Conservation (phyloP, 2,113 vertebrate genomes). For the Lutjanus erythropterus region DNA sequence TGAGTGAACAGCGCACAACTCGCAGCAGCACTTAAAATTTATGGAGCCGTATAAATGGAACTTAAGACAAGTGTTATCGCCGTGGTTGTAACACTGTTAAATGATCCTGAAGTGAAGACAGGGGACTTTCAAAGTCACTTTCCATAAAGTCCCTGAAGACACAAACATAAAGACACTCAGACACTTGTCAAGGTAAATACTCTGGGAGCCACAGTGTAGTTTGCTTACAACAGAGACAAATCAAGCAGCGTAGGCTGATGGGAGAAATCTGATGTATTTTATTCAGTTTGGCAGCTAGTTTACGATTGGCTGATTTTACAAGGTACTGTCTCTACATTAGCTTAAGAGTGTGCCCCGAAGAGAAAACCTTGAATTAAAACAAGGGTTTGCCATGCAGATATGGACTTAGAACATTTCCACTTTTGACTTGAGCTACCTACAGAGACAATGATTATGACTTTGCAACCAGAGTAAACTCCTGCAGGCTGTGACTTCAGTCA, state of each 20-base stretch:
- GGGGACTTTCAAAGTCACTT: conserved; percentile 67
- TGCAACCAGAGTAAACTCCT: too few relatives aligned
- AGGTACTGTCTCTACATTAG: too few relatives aligned
- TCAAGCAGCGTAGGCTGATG: background rate
- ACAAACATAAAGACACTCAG: conserved; percentile 8
- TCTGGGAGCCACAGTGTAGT: background rate
- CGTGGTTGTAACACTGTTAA: conserved; percentile 58
- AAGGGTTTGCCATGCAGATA: too few relatives aligned
- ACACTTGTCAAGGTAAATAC: conserved; percentile 1
- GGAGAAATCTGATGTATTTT: background rate
- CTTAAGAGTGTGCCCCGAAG: too few relatives aligned
- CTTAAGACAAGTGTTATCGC: conserved; percentile 72
- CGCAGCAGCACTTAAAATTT: conserved; percentile 72
- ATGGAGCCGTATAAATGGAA: conserved; percentile 72
- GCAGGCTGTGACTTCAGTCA: too few relatives aligned
- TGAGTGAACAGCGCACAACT: conserved; percentile 51
- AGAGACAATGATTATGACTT: too few relatives aligned
- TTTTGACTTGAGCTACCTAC: too few relatives aligned
- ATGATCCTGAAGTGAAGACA: conserved; percentile 55
- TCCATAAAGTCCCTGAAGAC: conserved; percentile 41
- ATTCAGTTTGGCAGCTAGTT: background rate
- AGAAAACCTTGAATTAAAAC: too few relatives aligned
- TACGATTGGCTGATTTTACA: too few relatives aligned
- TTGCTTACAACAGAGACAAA: background rate
- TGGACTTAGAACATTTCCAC: too few relatives aligned